Conservation (phyloP, 2,797 vertebrate species). For the Enteromius unitaeniatus region DNA sequence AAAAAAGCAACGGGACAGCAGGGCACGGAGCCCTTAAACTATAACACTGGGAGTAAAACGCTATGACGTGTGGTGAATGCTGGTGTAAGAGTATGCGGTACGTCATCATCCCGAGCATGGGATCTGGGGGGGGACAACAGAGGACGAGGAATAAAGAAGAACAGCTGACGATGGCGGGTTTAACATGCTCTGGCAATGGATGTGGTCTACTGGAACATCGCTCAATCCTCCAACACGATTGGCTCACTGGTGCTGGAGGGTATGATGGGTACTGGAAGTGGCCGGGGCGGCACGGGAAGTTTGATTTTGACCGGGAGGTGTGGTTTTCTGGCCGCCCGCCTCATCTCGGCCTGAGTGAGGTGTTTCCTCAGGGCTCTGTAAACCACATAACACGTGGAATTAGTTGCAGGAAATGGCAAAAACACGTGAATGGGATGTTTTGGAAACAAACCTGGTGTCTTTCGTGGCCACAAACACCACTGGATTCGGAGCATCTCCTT, state of each 20-base stretch:
- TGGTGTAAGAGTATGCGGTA: slow-evolving; percentile 48
- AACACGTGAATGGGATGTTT: neutral
- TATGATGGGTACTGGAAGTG: slow-evolving; percentile 78
- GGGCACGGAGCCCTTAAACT: slow-evolving; percentile 50
- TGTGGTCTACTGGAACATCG: slow-evolving; percentile 34
- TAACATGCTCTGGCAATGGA: slow-evolving; percentile 49
- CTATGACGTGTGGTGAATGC: slow-evolving; percentile 62
- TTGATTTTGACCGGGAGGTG: slow-evolving; percentile 90
- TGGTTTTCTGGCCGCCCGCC: slow-evolving; percentile 89
- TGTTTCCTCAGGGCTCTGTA: slow-evolving; percentile 90
- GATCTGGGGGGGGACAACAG: slow-evolving; percentile 23
- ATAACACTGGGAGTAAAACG: slow-evolving; percentile 70
- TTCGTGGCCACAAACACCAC: slow-evolving; percentile 96
- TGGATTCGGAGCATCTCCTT: slow-evolving; percentile 92
- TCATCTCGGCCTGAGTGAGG: slow-evolving; percentile 90
- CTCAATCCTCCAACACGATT: slow-evolving; percentile 92
- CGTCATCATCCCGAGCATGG: slow-evolving; percentile 43
- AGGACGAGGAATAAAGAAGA: slow-evolving; percentile 34
- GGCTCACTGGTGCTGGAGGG: slow-evolving; percentile 92
- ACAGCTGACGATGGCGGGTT: slow-evolving; percentile 35
- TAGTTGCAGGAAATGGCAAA: neutral
- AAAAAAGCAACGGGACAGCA: slow-evolving; percentile 51
- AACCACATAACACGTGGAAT: slow-evolving; percentile 11
- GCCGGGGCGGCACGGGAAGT: slow-evolving; percentile 78
- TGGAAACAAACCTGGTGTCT: slow-evolving; percentile 85